Percentiles rank a stretch among this genome's conserved stretches.
These are phyloP conservation scores for Bucco capensis DNA, from an alignment of 2,113 vertebrate genomes.

Conservation along the genomic window DNA sequence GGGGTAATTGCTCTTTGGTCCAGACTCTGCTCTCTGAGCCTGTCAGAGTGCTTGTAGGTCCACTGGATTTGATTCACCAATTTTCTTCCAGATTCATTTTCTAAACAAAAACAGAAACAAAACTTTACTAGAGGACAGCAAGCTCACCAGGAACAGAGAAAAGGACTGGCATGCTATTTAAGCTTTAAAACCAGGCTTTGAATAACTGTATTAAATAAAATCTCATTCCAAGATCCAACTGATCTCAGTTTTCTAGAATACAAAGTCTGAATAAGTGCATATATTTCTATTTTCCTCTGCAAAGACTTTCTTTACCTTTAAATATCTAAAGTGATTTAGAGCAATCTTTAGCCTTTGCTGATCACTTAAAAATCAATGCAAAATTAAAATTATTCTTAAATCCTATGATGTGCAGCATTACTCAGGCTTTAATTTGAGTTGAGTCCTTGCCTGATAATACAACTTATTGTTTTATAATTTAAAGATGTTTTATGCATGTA, in stretches of 20 bases:
- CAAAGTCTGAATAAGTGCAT: too few relatives aligned
- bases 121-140: not conserved
- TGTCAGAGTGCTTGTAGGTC: slow-evolving; percentile 59
- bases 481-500: not conserved
- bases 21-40: slow-evolving; percentile 73
- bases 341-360: not conserved
- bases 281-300: not conserved
- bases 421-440: not conserved
- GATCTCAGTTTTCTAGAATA: not conserved
- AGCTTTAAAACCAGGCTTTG: not conserved
- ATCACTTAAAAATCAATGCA: not conserved
- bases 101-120: slow-evolving; percentile 68
- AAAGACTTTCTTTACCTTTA: not conserved
- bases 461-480: not conserved
- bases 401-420: not conserved
- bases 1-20: slow-evolving; percentile 78
- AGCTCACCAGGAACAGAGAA: not conserved
- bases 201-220: not conserved
- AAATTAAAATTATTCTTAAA: not conserved
- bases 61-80: slow-evolving; percentile 77
- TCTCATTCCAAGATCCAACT: not conserved
- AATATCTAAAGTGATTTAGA: not conserved
- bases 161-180: not conserved
- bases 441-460: not conserved
- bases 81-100: slow-evolving; percentile 85